phyloP scores from a whole-genome alignment of 2,888 invertebrate species.

The Tetragonula carbonaria region DNA sequence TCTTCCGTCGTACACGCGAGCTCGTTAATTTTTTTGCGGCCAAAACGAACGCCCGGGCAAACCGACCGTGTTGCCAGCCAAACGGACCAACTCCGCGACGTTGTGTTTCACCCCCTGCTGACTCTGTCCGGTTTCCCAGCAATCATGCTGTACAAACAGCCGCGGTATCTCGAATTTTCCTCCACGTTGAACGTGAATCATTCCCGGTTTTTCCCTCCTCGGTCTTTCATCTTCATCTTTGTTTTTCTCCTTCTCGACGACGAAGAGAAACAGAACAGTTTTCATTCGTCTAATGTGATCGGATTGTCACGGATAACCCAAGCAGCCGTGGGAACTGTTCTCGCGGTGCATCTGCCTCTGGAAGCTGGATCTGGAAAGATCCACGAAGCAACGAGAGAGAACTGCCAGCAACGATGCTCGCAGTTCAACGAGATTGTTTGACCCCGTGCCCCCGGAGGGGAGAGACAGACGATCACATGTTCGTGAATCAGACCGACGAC shows the following conservation, averaged over 20 bases:
- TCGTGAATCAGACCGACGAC: constrained; percentile 18
- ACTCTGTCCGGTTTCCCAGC: background rate
- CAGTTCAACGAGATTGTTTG: constrained; percentile 18
- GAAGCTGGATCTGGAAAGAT: background rate
- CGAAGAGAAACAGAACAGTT: background rate
- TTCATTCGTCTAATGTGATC: background rate
- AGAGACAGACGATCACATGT: constrained; percentile 16
- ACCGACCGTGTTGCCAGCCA: background rate
- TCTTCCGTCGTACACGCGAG: constrained; percentile 62
- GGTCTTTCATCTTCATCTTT: background rate
- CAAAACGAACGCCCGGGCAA: constrained; percentile 21
- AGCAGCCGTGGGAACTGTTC: constrained; percentile 9
- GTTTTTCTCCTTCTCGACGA: background rate
- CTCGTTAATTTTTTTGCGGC: constrained; percentile 65
- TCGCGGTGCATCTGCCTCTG: background rate
- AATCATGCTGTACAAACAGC: background rate
- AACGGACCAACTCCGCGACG: constrained; percentile 29
- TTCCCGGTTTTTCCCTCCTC: no score
- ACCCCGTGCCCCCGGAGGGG: background rate
- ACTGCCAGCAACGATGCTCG: background rate
- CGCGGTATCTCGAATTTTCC: background rate
- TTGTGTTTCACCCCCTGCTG: constrained; percentile 29
- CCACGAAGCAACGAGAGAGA: background rate
- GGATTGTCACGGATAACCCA: no score
- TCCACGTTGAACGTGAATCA: background rate